Percentiles rank a stretch among this genome's conserved stretches.
phyloP scores from a whole-genome alignment of 2,888 invertebrate genomes.

The Limenitis camilla region DNA sequence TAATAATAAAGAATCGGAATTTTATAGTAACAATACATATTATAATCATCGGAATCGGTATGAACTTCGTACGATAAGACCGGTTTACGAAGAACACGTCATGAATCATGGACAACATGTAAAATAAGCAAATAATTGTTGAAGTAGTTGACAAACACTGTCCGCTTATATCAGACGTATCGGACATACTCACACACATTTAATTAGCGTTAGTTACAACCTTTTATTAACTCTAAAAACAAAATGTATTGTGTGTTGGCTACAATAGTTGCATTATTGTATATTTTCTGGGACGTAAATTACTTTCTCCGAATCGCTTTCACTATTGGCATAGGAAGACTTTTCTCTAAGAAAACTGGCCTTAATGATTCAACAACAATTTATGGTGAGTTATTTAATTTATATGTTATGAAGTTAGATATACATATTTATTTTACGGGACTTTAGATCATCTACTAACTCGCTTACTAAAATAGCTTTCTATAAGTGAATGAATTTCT shows the following conservation, averaged over 20 bases:
- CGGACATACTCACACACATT: background rate
- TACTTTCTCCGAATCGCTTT: constrained; percentile 84
- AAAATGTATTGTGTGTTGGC: constrained; percentile 56
- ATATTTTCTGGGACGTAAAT: constrained; percentile 85
- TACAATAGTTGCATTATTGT: constrained; percentile 71
- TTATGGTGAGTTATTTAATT: constrained; percentile 74
- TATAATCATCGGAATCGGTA: too few species aligned
- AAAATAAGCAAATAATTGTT: too few species aligned
- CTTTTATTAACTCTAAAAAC: constrained; percentile 2
- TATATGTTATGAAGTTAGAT: background rate
- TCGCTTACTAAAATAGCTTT: too few species aligned
- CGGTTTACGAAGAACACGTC: too few species aligned
- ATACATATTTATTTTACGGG: background rate
- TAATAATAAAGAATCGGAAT: too few species aligned
- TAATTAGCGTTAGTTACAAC: background rate
- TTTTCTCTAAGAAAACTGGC: constrained; percentile 81
- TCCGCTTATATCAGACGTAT: background rate
- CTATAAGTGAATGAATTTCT: too few species aligned
- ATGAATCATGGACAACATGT: too few species aligned
- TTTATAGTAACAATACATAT: too few species aligned
- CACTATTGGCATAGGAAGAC: constrained; percentile 79
- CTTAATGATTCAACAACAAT: constrained; percentile 81
- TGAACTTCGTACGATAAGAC: too few species aligned
- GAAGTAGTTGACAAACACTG: background rate
- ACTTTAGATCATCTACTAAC: too few species aligned